phyloP scores from a whole-genome alignment of 2,113 vertebrate genomes.

The Xiphophorus couchianus region DNA sequence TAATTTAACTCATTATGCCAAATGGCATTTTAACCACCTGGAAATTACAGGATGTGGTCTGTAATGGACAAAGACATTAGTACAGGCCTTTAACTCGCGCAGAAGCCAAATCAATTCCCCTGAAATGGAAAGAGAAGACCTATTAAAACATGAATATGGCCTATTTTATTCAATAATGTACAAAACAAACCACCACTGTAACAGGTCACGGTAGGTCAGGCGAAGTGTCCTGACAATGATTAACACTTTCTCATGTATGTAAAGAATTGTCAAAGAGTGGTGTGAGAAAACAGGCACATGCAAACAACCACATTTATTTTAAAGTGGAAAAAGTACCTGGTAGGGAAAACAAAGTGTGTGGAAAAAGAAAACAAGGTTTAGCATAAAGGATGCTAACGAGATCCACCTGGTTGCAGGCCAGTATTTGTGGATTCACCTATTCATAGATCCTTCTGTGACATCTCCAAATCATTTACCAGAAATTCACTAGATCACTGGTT shows the following conservation, averaged over 20 bases:
- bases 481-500: no score
- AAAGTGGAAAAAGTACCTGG: no score
- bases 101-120: conserved; percentile 1
- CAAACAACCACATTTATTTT: no score
- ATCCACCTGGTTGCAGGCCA: no score
- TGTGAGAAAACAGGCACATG: neutral
- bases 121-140: neutral
- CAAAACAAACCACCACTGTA: neutral
- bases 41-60: conserved; percentile 32
- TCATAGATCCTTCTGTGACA: no score
- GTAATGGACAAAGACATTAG: conserved; percentile 13
- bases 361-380: no score
- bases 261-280: neutral
- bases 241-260: neutral
- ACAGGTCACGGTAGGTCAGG: neutral
- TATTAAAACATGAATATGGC: neutral
- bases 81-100: conserved; percentile 1
- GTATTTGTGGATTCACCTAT: no score
- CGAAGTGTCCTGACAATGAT: neutral
- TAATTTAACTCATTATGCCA: conserved; percentile 28
- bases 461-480: no score
- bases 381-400: no score
- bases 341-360: no score
- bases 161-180: neutral
- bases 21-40: conserved; percentile 25